phyloP scores from a whole-genome alignment of 37 sponge, comb jelly and placozoan species.

The Tethya wilhelma region DNA sequence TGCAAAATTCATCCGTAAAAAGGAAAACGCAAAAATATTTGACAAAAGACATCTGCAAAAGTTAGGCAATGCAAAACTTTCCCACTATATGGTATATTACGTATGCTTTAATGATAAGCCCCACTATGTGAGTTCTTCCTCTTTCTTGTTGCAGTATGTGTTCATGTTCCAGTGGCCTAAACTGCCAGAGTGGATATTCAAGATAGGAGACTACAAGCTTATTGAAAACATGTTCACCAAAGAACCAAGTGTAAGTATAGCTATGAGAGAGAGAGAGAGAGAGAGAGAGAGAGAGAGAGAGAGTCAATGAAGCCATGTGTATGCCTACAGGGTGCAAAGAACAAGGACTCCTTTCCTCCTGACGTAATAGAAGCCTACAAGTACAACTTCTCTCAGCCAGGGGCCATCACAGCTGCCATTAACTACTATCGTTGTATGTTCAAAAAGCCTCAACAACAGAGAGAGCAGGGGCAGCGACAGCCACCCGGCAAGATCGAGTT shows the following conservation, averaged over 20 bases:
- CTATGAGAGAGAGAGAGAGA: neutral
- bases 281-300: constrained; percentile 6
- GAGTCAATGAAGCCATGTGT: constrained; percentile 36
- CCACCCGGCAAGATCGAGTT: constrained; percentile 6
- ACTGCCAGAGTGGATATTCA: constrained; percentile 57
- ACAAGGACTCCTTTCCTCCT: constrained; percentile 57
- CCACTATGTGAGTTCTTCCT: neutral
- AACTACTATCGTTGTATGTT: constrained; percentile 75
- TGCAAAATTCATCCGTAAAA: no score
- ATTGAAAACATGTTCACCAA: neutral
- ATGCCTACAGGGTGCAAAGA: constrained; percentile 60
- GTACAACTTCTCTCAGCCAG: constrained; percentile 75
- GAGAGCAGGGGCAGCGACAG: neutral
- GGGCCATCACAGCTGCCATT: constrained; percentile 73
- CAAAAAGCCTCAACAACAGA: neutral
- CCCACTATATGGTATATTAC: no score
- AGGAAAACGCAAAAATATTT: no score
- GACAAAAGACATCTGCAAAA: no score
- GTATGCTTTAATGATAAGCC: neutral
- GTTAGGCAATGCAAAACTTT: no score
- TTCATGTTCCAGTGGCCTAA: constrained; percentile 67
- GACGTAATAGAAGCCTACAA: constrained; percentile 67
- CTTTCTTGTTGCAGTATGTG: constrained; percentile 51
- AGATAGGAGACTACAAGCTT: constrained; percentile 39
- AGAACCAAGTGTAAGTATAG: neutral